Evolutionary conservation across 2,888 invertebrate genomes (phyloP), one percentile per base, ranked within the genome.

Genomic region (Sphaerophoria taeniata): DNA sequence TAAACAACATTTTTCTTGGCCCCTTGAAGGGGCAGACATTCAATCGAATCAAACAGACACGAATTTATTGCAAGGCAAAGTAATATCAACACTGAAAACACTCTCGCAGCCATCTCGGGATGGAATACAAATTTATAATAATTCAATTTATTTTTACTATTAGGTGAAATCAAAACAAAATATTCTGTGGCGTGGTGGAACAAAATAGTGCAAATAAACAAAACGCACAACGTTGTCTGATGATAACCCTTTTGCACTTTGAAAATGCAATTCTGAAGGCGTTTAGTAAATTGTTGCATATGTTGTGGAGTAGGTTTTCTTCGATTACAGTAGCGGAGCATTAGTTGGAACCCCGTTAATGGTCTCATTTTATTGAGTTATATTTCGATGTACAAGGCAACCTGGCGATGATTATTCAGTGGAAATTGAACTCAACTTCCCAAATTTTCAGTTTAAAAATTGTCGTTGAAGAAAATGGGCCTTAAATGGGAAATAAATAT

Each of bases 221-320:
- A 60, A 53, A 47, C 4, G 36, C 55, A 55, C 7, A 11, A 47
- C 45, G 56, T 36, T 43, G 47, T 36, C 60, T 61, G 84, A 84
- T 84, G 80, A 84, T 24, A 24, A 24, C 24, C 84, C 84, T 84
- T 78, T 84, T 69, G 79, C n/a, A 33, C 70, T 55, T 16, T 11
- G 4, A 11, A 56, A 63, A 39, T 63, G 61, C 49, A 60, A 49
- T 51, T 58, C 58, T n/a, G 16, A 45, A 58, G 56, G 24, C 1
- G 9, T 0, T 4, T 3, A 9, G 11, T 2, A 0, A 1, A 7
- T 6, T 43, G 56, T 49, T 81, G 85, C 85, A 85, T 81, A 76
- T n/a, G 75, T 43, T 69, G 45, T 47, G 84, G 75, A 33, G 47
- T n/a, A 12, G 24, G 1, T 24, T 2, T 0, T 14, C n/a, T n/a